Evolutionary conservation across 1,140 invertebrate species (phyloP), one percentile per base, ranked within the genome.

Genomic region (Neelides sp.): DNA sequence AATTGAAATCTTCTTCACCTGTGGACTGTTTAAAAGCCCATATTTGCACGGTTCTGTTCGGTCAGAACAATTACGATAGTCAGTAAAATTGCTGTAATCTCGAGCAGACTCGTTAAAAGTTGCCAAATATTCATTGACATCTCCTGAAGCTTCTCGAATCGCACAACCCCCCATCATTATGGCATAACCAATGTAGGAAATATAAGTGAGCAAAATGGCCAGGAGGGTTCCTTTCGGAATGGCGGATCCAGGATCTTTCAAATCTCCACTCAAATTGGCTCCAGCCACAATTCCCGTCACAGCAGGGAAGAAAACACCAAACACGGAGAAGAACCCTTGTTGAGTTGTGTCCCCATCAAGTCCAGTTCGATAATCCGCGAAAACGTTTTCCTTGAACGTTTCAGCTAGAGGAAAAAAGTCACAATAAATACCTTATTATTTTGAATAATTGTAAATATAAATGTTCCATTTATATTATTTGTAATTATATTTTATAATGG

Each of bases 261-360:
- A 57, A 63, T 74, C 72, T 45, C 79, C 78, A 42, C 75, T 77
- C 35, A 81, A 75, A 60, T 81, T 82, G 4, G 75, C 75, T 19
- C 75, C 75, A 43, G 75, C 74, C 3, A 77, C 64, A 17, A 68
- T 67, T 8, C 66, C 66, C 36, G 65, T 68, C 1, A 65, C 66
- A 40, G 67, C 67, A 26, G 67, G 67, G 52, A 69, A 69, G 47
- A 67, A 69, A 0, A 69, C 66, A 22, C 56, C 56, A 40, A 58
- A 58, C n/a, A 58, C 56, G 13, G 61, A 66, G 50, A 68, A 68
- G 52, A 69, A 69, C 48, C 63, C 61, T 42, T 69, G 65, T 27
- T 36, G 42, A 5, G 49, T 49, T 13, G 24, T 28, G 40, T 65
- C 62, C 10, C 61, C 62, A 13, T 62, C 66, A 39, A 65, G 61